Percentiles rank a stretch among this genome's conserved stretches.
Conservation (phyloP, 2,888 invertebrate genomes). For the Erebia ligea region DNA sequence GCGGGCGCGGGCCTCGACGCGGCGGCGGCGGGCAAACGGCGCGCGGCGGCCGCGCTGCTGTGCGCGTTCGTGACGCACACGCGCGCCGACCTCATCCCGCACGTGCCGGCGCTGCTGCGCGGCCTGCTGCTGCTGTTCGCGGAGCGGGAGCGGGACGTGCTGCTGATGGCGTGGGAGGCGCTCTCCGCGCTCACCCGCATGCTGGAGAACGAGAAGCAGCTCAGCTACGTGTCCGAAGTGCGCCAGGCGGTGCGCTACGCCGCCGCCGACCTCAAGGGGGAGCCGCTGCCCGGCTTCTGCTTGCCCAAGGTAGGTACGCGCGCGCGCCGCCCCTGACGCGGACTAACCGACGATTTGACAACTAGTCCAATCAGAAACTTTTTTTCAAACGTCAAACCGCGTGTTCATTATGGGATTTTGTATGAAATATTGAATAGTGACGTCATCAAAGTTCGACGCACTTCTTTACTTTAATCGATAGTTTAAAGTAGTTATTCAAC, state of each 20-base stretch:
- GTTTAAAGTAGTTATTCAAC: too few relatives aligned
- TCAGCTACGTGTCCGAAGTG: conserved; percentile 94
- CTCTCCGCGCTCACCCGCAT: conserved; percentile 94
- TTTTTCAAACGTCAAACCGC: not conserved
- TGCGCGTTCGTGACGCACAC: conserved; percentile 95
- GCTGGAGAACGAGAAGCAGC: conserved; percentile 92
- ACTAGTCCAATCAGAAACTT: too few relatives aligned
- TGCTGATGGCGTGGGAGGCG: conserved; percentile 95
- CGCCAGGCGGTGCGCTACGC: conserved; percentile 96
- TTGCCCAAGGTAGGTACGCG: conserved; percentile 94
- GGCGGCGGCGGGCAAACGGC: conserved; percentile 88
- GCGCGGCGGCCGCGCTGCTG: conserved; percentile 93
- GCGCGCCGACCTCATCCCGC: conserved; percentile 92
- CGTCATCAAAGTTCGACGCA: too few relatives aligned
- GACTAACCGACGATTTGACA: too few relatives aligned
- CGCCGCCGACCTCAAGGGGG: conserved; percentile 91
- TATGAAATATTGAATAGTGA: too few relatives aligned
- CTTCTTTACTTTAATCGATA: too few relatives aligned
- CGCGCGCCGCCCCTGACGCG: too few relatives aligned
- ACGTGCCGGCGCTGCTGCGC: conserved; percentile 93
- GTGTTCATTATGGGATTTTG: too few relatives aligned
- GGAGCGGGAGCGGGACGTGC: conserved; percentile 89
- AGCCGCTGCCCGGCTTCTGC: conserved; percentile 95
- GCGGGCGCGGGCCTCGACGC: conserved; percentile 83
- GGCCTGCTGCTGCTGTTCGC: conserved; percentile 94